Conservation (phyloP, 2,113 vertebrate species). For the Mormyrus iriodes region DNA sequence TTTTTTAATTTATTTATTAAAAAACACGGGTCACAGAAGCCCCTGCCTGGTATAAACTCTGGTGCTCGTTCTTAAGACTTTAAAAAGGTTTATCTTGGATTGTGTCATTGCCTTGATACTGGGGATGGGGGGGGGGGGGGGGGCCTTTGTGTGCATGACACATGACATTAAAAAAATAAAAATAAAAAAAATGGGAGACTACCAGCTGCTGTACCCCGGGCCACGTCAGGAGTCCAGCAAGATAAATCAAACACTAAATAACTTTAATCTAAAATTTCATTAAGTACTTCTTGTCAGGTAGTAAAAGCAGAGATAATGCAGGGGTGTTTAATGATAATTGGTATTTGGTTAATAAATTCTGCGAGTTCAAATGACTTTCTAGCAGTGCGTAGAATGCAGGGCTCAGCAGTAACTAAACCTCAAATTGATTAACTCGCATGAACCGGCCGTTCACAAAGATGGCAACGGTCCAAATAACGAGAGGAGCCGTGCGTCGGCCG, state of each 20-base stretch:
- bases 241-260: conserved; percentile 98
- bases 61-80: conserved; percentile 62
- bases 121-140: conserved; percentile 81
- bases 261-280: conserved; percentile 99
- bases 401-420: conserved; percentile 99
- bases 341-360: conserved; percentile 99
- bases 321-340: conserved; percentile 99
- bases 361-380: conserved; percentile 98
- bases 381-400: conserved; percentile 97
- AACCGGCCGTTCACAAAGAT: conserved; percentile 99
- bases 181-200: conserved; percentile 57
- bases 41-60: conserved; percentile 61
- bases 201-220: conserved; percentile 82
- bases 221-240: conserved; percentile 83
- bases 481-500: conserved; percentile 88
- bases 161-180: conserved; percentile 63
- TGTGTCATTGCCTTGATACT: conserved; percentile 87
- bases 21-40: conserved; percentile 72
- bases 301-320: conserved; percentile 97
- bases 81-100: conserved; percentile 77
- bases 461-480: conserved; percentile 96
- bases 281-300: conserved; percentile 99
- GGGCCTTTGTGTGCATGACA: conserved; percentile 80
- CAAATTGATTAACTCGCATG: conserved; percentile 99
- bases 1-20: conserved; percentile 45